Conservation (phyloP, 2,113 vertebrate species). For the Datnioides undecimradiatus region DNA sequence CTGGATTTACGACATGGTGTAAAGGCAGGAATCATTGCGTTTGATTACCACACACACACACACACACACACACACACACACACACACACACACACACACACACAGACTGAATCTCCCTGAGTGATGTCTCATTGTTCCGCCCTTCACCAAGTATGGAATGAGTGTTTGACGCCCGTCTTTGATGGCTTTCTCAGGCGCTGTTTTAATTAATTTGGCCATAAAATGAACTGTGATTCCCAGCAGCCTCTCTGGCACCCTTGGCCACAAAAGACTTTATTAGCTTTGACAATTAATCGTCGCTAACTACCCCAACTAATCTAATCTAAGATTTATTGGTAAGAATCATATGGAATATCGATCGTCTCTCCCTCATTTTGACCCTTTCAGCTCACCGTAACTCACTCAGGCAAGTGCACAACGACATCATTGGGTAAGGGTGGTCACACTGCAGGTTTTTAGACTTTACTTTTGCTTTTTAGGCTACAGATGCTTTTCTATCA, state of each 20-base stretch:
- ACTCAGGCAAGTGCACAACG: slow-evolving; percentile 59
- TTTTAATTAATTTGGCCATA: slow-evolving; percentile 82
- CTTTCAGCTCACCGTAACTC: slow-evolving; percentile 77
- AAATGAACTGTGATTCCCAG: slow-evolving; percentile 73
- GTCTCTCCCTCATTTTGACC: slow-evolving; percentile 71
- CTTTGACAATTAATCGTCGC: slow-evolving; percentile 80
- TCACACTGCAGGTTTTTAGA: slow-evolving; percentile 40
- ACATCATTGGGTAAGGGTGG: slow-evolving; percentile 68
- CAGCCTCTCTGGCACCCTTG: slow-evolving; percentile 72
- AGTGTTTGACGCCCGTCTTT: slow-evolving; percentile 67
- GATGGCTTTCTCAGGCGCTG: slow-evolving; percentile 49
- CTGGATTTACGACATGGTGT: slow-evolving; percentile 68
- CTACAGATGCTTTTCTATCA: slow-evolving; percentile 27
- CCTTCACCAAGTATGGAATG: slow-evolving; percentile 66
- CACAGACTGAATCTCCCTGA: slow-evolving; percentile 59
- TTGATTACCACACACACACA: slow-evolving; percentile 68
- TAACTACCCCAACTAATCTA: slow-evolving; percentile 81
- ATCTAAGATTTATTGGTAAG: slow-evolving; percentile 71
- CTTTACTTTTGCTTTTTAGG: slow-evolving; percentile 38
- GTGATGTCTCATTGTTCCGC: slow-evolving; percentile 76
- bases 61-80: slow-evolving; percentile 29
- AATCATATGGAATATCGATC: slow-evolving; percentile 77
- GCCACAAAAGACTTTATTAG: slow-evolving; percentile 78
- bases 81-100: slow-evolving; percentile 29
- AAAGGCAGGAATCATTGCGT: slow-evolving; percentile 69